A percentile compares a stretch with the other conserved stretches of the same genome.
phyloP scores from a whole-genome alignment of 2,113 vertebrate species.

The Hippocampus mohnikei region DNA sequence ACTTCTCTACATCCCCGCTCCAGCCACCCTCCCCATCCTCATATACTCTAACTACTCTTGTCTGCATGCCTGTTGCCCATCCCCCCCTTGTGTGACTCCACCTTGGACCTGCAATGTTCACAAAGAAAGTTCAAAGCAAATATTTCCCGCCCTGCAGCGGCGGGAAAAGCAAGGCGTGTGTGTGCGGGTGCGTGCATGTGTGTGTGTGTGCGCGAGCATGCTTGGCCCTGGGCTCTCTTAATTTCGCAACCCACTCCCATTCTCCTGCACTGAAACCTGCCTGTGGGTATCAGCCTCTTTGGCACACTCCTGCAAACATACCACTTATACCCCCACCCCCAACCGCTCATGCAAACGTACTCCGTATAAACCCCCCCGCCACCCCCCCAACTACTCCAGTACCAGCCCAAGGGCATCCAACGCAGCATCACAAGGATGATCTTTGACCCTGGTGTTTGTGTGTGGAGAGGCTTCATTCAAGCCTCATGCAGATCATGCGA shows the following conservation, averaged over 20 bases:
- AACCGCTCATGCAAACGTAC: constrained; percentile 26
- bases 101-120: constrained; percentile 51
- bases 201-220: constrained; percentile 3
- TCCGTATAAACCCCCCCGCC: constrained; percentile 10
- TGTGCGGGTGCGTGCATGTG: constrained; percentile 18
- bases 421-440: constrained; percentile 35
- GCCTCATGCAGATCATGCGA: constrained; percentile 41
- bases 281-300: constrained; percentile 41
- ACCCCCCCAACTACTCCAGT: constrained; percentile 34
- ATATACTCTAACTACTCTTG: constrained; percentile 22
- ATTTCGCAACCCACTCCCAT: constrained; percentile 42
- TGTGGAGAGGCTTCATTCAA: constrained; percentile 20
- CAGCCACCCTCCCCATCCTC: constrained; percentile 20
- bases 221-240: constrained; percentile 31
- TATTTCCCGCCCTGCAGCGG: constrained; percentile 56
- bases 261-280: constrained; percentile 32
- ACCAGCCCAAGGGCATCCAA: constrained; percentile 38
- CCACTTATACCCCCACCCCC: constrained; percentile 15
- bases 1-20: background rate
- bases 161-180: constrained; percentile 29
- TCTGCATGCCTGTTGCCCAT: constrained; percentile 20
- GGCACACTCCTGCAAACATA: constrained; percentile 41
- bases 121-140: constrained; percentile 65
- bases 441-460: constrained; percentile 22
- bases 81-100: constrained; percentile 32